phyloP scores from a whole-genome alignment of 2,888 invertebrate genomes.

The Spodoptera picta region DNA sequence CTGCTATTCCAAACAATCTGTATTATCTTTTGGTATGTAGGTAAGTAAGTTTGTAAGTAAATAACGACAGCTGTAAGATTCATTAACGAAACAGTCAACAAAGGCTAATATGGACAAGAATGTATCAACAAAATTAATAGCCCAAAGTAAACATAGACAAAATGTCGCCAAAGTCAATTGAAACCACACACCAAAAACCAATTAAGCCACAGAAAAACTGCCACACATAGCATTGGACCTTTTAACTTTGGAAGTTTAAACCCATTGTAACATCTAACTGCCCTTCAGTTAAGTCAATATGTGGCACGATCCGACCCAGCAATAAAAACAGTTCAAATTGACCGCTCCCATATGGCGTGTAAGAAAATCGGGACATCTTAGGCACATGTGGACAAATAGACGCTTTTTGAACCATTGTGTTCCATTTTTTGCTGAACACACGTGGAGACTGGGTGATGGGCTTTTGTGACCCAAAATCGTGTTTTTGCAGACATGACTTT shows the following conservation, averaged over 20 bases:
- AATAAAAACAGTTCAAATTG: slow-evolving; percentile 57
- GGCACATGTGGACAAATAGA: slow-evolving; percentile 72
- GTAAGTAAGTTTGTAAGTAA: no score
- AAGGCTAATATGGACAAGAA: neutral
- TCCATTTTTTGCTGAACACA: slow-evolving; percentile 38
- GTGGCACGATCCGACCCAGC: slow-evolving; percentile 61
- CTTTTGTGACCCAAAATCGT: slow-evolving; percentile 45
- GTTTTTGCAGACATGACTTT: slow-evolving; percentile 4
- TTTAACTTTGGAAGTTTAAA: slow-evolving; percentile 46
- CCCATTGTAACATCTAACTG: slow-evolving; percentile 39
- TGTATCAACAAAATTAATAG: slow-evolving; percentile 4
- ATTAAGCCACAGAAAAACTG: slow-evolving; percentile 33
- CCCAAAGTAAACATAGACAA: neutral
- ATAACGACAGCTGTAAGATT: no score
- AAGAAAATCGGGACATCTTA: slow-evolving; percentile 46
- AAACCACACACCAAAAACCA: slow-evolving; percentile 30
- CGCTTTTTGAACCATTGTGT: slow-evolving; percentile 47
- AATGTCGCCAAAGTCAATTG: neutral
- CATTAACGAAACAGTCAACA: no score
- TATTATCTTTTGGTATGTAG: no score
- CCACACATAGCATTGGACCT: slow-evolving; percentile 25
- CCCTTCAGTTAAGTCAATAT: slow-evolving; percentile 55
- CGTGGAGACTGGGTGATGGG: slow-evolving; percentile 31
- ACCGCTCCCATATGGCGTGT: slow-evolving; percentile 64
- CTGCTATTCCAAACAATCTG: no score